These are phyloP conservation scores for Hirtodrosophila confusa DNA, from an alignment of 2,888 invertebrate species.

Conservation along the genomic window DNA sequence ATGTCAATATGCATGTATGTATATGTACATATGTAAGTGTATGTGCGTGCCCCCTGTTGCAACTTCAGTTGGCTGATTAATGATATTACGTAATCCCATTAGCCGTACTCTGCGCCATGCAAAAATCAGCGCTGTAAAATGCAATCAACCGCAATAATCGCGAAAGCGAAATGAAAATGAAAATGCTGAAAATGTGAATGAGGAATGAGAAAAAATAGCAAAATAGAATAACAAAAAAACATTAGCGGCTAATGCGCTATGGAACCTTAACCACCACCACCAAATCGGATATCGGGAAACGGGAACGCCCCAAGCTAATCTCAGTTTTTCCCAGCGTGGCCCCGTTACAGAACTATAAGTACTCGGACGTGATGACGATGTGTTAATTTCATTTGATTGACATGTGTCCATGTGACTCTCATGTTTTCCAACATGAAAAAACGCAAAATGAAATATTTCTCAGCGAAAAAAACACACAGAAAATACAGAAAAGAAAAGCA, in stretches of 20 bases:
- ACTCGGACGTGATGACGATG: conserved; percentile 52
- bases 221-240: conserved; percentile 36
- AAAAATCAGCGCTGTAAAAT: conserved; percentile 38
- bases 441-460: conserved; percentile 16
- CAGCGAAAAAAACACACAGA: conserved; percentile 5
- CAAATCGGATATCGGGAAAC: neutral
- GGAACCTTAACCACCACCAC: conserved; percentile 45
- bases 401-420: conserved; percentile 58
- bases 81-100: conserved; percentile 75
- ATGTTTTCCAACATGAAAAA: conserved; percentile 17
- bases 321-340: conserved; percentile 41
- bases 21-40: conserved; percentile 12
- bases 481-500: neutral
- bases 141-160: conserved; percentile 75
- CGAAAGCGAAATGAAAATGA: conserved; percentile 16
- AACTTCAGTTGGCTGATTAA: conserved; percentile 71
- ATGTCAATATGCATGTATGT: conserved; percentile 11
- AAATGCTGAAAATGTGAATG: neutral
- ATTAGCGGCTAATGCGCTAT: conserved; percentile 64
- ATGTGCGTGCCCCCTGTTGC: conserved; percentile 13
- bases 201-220: neutral
- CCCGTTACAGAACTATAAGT: neutral
- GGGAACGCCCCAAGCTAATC: conserved; percentile 49
- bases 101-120: conserved; percentile 41
- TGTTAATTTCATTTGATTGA: conserved; percentile 77